Percentiles rank a stretch among this genome's conserved stretches.
Evolutionary conservation across 2,888 invertebrate species (phyloP).

Genomic region (Pantelozetes paolii): DNA sequence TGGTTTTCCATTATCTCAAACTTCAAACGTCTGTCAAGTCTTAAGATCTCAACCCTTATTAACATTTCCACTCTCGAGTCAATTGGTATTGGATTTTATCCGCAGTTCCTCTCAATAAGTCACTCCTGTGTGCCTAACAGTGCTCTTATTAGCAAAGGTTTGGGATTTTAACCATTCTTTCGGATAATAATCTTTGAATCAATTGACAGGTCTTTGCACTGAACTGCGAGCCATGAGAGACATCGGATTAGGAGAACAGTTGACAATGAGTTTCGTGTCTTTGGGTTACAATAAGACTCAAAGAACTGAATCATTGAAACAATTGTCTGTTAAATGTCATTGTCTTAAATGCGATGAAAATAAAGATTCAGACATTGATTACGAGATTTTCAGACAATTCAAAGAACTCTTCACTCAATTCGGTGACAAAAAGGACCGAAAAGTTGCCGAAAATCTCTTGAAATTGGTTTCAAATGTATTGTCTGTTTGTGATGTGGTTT

Average conservation of each 20-base stretch:
- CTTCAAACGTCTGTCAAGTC: background rate
- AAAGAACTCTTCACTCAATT: too few species aligned
- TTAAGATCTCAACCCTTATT: background rate
- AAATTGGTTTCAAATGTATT: too few species aligned
- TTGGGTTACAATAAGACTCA: background rate
- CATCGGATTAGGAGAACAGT: background rate
- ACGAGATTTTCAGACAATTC: background rate
- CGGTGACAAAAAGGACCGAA: too few species aligned
- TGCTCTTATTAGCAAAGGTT: background rate
- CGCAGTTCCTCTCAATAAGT: background rate
- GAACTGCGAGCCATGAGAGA: background rate
- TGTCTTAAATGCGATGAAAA: background rate
- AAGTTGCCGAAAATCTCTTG: too few species aligned
- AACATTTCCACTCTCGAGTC: background rate
- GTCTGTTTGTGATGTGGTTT: too few species aligned
- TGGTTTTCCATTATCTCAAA: conserved; percentile 15
- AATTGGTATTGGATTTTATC: background rate
- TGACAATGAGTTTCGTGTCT: background rate
- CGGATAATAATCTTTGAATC: background rate
- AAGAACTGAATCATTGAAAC: background rate
- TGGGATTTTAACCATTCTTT: background rate
- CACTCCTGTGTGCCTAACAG: background rate
- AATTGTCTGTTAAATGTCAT: background rate
- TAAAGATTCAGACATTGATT: background rate
- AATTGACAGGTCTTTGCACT: background rate